phyloP scores from a whole-genome alignment of 2,797 vertebrate species.

The Neoniphon sammara region DNA sequence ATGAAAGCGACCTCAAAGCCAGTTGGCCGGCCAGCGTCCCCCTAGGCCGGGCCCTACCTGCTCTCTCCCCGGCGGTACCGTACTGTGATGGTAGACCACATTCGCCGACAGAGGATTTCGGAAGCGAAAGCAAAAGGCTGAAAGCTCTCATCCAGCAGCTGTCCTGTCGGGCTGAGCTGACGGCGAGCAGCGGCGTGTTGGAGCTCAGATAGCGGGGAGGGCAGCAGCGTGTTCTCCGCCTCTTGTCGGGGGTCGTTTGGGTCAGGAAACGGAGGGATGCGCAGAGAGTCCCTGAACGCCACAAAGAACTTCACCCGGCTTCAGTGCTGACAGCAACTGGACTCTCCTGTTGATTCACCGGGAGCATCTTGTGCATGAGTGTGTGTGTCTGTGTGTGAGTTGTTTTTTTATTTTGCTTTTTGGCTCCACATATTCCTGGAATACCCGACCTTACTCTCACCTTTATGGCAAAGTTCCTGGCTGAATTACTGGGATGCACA shows the following conservation, averaged over 20 bases:
- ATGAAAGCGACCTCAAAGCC: constrained; percentile 7
- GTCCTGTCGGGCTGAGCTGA: too few species aligned
- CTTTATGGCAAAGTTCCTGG: constrained; percentile 87
- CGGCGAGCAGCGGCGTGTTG: too few species aligned
- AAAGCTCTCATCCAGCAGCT: too few species aligned
- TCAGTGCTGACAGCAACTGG: too few species aligned
- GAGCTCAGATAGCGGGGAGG: too few species aligned
- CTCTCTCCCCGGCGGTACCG: neutral
- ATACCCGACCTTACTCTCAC: neutral
- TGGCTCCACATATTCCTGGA: neutral
- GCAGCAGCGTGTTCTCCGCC: too few species aligned
- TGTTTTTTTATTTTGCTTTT: too few species aligned
- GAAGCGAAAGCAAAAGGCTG: too few species aligned
- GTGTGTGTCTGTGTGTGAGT: too few species aligned
- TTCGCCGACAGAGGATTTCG: neutral
- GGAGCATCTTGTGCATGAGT: too few species aligned
- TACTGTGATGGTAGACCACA: neutral
- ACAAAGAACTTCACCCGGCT: too few species aligned
- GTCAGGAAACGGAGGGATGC: neutral
- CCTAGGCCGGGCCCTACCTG: constrained; percentile 61
- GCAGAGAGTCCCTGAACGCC: too few species aligned
- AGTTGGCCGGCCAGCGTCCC: constrained; percentile 69
- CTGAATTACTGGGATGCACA: constrained; percentile 86
- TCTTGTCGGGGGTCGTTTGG: neutral
- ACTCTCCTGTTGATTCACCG: neutral